Percentiles rank a stretch among this genome's conserved stretches.
Evolutionary conservation across 2,888 invertebrate species (phyloP).

Genomic region (Pyrgus malvae): DNA sequence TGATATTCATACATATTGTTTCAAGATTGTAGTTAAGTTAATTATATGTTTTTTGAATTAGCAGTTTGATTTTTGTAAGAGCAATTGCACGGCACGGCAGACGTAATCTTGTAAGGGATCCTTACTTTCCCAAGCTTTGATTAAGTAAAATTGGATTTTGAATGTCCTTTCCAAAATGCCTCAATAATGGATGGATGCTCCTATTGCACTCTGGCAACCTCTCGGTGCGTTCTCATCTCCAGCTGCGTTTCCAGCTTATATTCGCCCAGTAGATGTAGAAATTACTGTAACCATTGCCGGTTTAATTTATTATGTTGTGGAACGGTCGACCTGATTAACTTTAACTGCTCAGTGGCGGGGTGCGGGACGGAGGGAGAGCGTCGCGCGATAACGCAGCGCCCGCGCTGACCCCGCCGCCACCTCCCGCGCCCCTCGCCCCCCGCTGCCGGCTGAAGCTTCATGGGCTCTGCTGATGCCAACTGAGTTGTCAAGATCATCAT

Average conservation of each 20-base stretch:
- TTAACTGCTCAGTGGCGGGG: slow-evolving; percentile 37
- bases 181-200: too few species aligned
- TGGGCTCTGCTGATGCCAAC: neutral
- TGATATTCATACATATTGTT: too few species aligned
- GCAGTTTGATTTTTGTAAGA: too few species aligned
- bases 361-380: slow-evolving; percentile 32
- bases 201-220: too few species aligned
- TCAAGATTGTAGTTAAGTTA: too few species aligned
- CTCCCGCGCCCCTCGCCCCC: slow-evolving; percentile 18
- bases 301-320: slow-evolving; percentile 15
- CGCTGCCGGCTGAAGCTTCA: slow-evolving; percentile 9
- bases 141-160: too few species aligned
- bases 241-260: neutral
- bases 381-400: slow-evolving; percentile 53
- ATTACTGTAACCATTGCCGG: neutral
- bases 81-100: too few species aligned
- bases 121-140: too few species aligned
- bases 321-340: slow-evolving; percentile 35
- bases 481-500: too few species aligned
- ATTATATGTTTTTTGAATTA: too few species aligned
- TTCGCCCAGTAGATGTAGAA: neutral
- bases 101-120: too few species aligned
- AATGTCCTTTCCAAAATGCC: too few species aligned
- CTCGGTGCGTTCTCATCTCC: neutral
- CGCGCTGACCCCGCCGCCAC: slow-evolving; percentile 52